Base-by-base conservation (phyloP, 2,888 invertebrate genomes). In the Drosophila parthenogenetica region DNA sequence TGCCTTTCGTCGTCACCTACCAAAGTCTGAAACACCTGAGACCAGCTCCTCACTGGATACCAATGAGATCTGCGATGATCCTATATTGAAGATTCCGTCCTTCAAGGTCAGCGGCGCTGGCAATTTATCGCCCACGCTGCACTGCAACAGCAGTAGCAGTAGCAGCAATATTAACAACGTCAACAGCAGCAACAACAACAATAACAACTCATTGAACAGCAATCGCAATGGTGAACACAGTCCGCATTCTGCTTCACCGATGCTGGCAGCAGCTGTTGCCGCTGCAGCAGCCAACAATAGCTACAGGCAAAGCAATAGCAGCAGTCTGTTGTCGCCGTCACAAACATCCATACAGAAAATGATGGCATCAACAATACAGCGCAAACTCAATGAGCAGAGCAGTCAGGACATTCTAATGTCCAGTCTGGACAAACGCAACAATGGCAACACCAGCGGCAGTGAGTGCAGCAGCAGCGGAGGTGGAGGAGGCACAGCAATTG, bases 81-180 rank as follows among this genome's bases (percentile, higher is more conserved):
- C 94, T 93, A 97, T 97, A 93, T 95, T 98, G 90, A 97, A 97
- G 94, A 97, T 98, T 95, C 98, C 98, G 94, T 97, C 97, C 94
- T 97, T 96, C 93, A 95, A 95, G 92, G 96, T 97, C 84, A 93
- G 90, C 75, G 91, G 91, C 60, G 89, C 92, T 51, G 85, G 90
- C 60, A 88, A 89, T 61, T 81, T 90, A 45, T 90, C 91, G 54
- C 90, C 91, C 16, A 80, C 74, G 54, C 46, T 61, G 50, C 61
- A 92, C 37, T 17, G 62, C 57, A 69, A 46, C 45, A 70, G 51
- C 65, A 67, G 59, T 53, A 73, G 73, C 57, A 80, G 69, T 59
- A 93, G 92, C 87, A 93, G 93, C 83, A 93, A 92, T 73, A 92
- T 92, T 71, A 51, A 22, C 48, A 64, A 14, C 40, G 93, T 91